Base-by-base conservation (phyloP, 2,797 vertebrate species). In the Lateolabrax maculatus region DNA sequence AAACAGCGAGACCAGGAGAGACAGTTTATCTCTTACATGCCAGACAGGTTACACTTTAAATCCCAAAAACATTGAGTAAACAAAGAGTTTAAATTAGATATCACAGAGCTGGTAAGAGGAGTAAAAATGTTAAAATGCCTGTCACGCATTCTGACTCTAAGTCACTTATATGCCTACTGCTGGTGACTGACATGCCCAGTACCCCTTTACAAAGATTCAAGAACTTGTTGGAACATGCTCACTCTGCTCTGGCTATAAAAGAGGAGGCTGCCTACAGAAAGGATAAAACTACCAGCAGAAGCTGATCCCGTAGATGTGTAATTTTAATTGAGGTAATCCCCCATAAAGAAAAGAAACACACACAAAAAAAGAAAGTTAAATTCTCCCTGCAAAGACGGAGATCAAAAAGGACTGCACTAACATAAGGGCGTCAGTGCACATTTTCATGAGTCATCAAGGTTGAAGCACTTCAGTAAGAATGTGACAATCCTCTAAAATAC, bases 321-420 rank as follows among this genome's bases (percentile, higher is more conserved):
- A 93, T 93, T 91, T 93, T 94, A 94, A 92, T 93, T 91, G 92
- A 88, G 89, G 87, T 93, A 94, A 93, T 94, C 90, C 92, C 86
- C 90, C 71, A 84, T 87, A 87, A 89, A 93, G 80, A 80, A 87
- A 87, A 85, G 73, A 88, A 84, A 72, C 61, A 81, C 69, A 46
- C 31, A 21, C 72, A 69, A 70, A 58, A 48, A 75, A 75, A 73
- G 68, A 51, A 58, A 11, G 77, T 79, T 79, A 67, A 84, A 83
- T 74, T 84, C 73, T 81, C 72, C 29, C 69, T 23, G 53, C 78
- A 71, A 68, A 86, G 70, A 74, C 49, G 4, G 39, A 70, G 84
- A 82, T 86, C 51, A 90, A 89, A 84, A 78, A 72, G 73, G 34
- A 65, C 46, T 65, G 61, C 65, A 36, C 51, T 55, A 29, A 84